Evolutionary conservation across 2,888 invertebrate species (phyloP).

Genomic region (Erynnis tages): DNA sequence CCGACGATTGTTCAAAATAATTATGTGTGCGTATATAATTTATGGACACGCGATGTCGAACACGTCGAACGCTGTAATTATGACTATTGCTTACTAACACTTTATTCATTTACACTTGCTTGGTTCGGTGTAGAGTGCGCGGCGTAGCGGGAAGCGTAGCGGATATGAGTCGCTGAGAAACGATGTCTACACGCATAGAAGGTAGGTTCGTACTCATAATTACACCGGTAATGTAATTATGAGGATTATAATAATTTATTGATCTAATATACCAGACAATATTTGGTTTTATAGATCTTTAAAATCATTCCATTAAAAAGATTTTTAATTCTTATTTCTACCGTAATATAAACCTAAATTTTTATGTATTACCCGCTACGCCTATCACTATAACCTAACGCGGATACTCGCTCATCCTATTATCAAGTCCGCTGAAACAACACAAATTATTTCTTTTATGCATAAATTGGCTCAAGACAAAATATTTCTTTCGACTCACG

Average conservation of each 20-base stretch:
- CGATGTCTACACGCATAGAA: background rate
- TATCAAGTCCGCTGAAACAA: slow-evolving; percentile 22
- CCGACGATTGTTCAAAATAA: slow-evolving; percentile 27
- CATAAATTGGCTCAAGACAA: slow-evolving; percentile 22
- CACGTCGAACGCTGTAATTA: slow-evolving; percentile 26
- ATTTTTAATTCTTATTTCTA: too few relatives aligned
- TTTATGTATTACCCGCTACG: background rate
- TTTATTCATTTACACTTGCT: slow-evolving; percentile 26
- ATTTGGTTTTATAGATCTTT: too few relatives aligned
- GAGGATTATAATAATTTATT: too few relatives aligned
- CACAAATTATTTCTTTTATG: slow-evolving; percentile 23
- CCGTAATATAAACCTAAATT: too few relatives aligned
- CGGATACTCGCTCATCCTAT: slow-evolving; percentile 8
- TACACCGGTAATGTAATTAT: too few relatives aligned
- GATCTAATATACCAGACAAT: too few relatives aligned
- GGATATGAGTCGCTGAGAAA: background rate
- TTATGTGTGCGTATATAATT: slow-evolving; percentile 25
- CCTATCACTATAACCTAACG: background rate
- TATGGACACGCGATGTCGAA: slow-evolving; percentile 29
- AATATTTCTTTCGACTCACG: slow-evolving; percentile 13
- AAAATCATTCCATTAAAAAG: too few relatives aligned
- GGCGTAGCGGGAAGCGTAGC: background rate
- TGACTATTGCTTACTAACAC: slow-evolving; percentile 26
- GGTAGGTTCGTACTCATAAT: too few relatives aligned
- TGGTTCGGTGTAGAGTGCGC: background rate